Conservation (phyloP, 2,797 vertebrate genomes). For the Psittacula derbiana region DNA sequence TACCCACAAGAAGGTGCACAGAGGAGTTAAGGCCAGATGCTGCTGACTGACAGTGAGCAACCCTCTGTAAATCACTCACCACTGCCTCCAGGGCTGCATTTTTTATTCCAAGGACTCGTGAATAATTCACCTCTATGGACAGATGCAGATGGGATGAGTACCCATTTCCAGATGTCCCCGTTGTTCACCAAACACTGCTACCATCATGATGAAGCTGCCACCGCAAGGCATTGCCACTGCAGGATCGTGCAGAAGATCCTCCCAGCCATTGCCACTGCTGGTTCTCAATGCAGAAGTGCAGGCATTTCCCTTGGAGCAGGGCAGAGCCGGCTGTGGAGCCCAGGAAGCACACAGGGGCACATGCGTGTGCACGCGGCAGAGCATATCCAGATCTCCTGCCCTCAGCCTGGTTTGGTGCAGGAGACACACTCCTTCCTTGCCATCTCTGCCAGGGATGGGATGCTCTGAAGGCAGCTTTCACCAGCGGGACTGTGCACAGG, state of each 20-base stretch:
- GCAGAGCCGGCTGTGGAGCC: background rate
- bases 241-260: background rate
- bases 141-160: background rate
- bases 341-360: accelerated
- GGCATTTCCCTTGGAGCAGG: background rate
- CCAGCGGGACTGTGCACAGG: background rate
- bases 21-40: accelerated
- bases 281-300: background rate
- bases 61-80: accelerated
- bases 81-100: background rate
- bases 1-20: accelerated
- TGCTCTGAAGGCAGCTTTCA: background rate
- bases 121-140: accelerated
- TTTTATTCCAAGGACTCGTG: background rate
- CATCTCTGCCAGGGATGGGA: background rate
- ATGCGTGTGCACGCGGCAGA: accelerated
- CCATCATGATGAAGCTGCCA: background rate
- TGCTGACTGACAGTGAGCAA: background rate
- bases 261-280: accelerated
- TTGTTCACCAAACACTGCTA: background rate
- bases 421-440: background rate
- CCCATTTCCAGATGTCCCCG: background rate
- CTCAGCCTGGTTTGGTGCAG: background rate
- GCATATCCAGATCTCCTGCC: background rate
- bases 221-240: accelerated